A percentile compares a stretch with the other conserved stretches of the same genome.
These are phyloP conservation scores for Alces alces DNA, from an alignment of 2,113 vertebrate species.

Conservation along the genomic window DNA sequence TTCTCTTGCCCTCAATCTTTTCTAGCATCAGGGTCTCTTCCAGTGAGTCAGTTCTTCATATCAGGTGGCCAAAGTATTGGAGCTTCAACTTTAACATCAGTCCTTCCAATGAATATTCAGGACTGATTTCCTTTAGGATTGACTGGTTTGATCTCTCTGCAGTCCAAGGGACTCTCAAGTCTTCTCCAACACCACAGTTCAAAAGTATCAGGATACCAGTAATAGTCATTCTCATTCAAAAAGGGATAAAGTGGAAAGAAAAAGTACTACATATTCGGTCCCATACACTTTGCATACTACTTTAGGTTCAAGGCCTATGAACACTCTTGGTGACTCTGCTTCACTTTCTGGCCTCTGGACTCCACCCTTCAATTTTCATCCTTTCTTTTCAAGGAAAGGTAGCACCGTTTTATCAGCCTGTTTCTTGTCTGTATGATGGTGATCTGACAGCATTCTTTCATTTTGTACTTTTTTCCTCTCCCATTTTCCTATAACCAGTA, in stretches of 20 bases:
- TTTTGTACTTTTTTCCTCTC: not conserved
- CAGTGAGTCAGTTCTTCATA: not conserved
- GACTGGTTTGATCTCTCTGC: not conserved
- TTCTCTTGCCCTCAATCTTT: not conserved
- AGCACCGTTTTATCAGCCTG: not conserved
- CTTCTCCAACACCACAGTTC: not conserved
- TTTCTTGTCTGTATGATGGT: not conserved
- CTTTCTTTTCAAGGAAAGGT: not conserved
- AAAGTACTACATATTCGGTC: not conserved
- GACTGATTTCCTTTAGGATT: not conserved
- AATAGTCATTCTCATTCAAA: not conserved
- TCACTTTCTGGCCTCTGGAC: accelerated
- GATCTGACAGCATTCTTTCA: not conserved
- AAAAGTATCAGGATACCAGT: not conserved
- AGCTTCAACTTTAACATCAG: not conserved
- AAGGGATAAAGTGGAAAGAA: not conserved
- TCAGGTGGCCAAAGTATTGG: not conserved
- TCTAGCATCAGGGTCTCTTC: not conserved
- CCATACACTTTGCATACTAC: not conserved
- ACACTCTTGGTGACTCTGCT: not conserved
- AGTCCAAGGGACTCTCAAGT: not conserved
- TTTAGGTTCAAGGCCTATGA: not conserved
- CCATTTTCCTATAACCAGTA: not conserved
- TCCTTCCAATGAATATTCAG: not conserved
- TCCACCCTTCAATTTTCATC: not conserved